A percentile compares a stretch with the other conserved stretches of the same genome.
Evolutionary conservation across 2,113 vertebrate genomes (phyloP).

Genomic region (Strix uralensis): DNA sequence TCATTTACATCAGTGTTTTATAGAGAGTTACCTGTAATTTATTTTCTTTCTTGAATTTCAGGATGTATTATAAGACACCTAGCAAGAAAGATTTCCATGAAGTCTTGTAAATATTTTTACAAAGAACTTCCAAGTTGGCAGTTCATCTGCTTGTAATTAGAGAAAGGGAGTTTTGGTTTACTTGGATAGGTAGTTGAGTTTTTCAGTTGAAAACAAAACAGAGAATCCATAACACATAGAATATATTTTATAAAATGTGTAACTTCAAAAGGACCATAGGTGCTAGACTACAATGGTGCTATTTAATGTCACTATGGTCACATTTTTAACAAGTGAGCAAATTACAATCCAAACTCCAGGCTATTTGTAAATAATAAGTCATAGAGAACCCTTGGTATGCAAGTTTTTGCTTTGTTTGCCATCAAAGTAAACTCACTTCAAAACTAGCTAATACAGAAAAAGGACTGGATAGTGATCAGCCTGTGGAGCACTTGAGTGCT

Average conservation of each 20-base stretch:
- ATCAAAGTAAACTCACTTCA: slow-evolving; percentile 6
- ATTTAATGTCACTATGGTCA: slow-evolving; percentile 43
- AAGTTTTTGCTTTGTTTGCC: neutral
- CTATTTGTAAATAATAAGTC: neutral
- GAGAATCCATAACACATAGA: slow-evolving; percentile 22
- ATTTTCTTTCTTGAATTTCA: slow-evolving; percentile 69
- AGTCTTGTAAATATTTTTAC: slow-evolving; percentile 57
- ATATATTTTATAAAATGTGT: slow-evolving; percentile 4
- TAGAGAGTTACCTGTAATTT: slow-evolving; percentile 58
- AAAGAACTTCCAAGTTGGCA: slow-evolving; percentile 59
- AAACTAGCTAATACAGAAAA: neutral
- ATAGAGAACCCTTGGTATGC: neutral
- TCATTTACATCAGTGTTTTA: slow-evolving; percentile 61
- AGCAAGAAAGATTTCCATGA: slow-evolving; percentile 58
- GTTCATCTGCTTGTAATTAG: slow-evolving; percentile 54
- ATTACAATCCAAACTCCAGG: neutral
- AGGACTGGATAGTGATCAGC: neutral
- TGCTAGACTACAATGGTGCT: neutral
- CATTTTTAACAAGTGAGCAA: neutral
- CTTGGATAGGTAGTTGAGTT: neutral
- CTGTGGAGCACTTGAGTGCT: neutral
- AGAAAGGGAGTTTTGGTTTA: neutral
- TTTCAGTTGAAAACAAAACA: slow-evolving; percentile 13
- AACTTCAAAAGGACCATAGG: neutral
- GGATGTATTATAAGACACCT: slow-evolving; percentile 51